Evolutionary conservation across 2,888 invertebrate species (phyloP).

Genomic region (Lycocerus yunnanus): DNA sequence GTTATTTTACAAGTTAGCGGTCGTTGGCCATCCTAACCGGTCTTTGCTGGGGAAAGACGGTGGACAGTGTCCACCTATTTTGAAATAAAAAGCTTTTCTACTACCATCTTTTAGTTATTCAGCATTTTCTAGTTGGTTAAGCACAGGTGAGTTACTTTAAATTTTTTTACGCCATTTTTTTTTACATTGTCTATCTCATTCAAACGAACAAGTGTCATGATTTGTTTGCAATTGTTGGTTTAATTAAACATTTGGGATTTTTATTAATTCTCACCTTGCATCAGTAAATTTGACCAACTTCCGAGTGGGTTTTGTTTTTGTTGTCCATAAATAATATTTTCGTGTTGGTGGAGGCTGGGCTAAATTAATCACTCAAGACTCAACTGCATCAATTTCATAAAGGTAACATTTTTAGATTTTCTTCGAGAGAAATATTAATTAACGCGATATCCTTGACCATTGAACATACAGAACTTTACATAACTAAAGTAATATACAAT

Average conservation of each 20-base stretch:
- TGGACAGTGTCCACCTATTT: conserved; percentile 9
- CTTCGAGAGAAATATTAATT: neutral
- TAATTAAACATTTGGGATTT: neutral
- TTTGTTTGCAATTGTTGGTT: neutral
- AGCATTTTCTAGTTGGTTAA: neutral
- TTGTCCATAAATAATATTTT: neutral
- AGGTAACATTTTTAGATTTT: neutral
- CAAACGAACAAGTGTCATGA: neutral
- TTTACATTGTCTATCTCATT: neutral
- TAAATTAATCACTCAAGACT: neutral
- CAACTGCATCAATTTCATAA: neutral
- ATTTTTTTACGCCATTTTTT: neutral
- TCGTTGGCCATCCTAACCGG: conserved; percentile 30
- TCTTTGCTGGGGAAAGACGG: conserved; percentile 15
- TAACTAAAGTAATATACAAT: neutral
- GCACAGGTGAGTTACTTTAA: neutral
- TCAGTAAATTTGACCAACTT: neutral
- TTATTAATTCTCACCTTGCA: neutral
- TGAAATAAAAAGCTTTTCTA: conserved; percentile 14
- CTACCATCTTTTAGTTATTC: neutral
- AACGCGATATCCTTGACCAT: neutral
- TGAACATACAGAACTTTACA: neutral
- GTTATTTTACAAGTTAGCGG: conserved; percentile 11
- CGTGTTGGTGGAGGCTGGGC: neutral
- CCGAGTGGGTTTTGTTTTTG: neutral